Percentiles rank a stretch among this genome's conserved stretches.
These are phyloP conservation scores for Takifugu rubripes DNA, from an alignment of 2,797 vertebrate genomes.

Conservation along the genomic window DNA sequence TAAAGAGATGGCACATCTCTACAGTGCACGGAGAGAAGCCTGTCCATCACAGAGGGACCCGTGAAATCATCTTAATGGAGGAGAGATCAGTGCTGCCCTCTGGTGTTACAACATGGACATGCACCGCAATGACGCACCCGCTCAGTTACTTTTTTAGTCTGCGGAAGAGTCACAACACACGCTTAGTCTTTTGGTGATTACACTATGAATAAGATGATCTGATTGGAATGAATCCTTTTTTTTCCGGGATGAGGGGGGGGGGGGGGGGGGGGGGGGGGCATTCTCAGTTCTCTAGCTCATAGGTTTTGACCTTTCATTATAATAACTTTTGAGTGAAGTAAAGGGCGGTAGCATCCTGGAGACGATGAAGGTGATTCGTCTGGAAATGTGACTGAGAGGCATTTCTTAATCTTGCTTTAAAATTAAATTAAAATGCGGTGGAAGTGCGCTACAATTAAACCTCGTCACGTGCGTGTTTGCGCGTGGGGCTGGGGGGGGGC, in stretches of 20 bases:
- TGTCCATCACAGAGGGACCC: conserved; percentile 14
- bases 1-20: conserved; percentile 8
- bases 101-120: conserved; percentile 41
- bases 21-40: conserved; percentile 7
- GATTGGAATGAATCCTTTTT: no score
- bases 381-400: no score
- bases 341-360: no score
- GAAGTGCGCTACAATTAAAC: not conserved
- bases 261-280: no score
- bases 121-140: conserved; percentile 7
- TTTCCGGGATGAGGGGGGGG: no score
- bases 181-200: not conserved
- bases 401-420: conserved; percentile 6
- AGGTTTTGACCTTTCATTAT: no score
- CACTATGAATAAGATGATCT: no score
- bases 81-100: conserved; percentile 70
- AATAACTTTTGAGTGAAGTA: no score
- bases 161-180: not conserved
- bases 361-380: no score
- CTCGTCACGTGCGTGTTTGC: no score
- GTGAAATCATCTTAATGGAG: conserved; percentile 24
- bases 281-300: no score
- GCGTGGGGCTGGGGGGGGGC: no score
- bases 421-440: conserved; percentile 24
- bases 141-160: not conserved